These are phyloP conservation scores for Orussus abietinus DNA, from an alignment of 1,140 invertebrate species.

Conservation along the genomic window DNA sequence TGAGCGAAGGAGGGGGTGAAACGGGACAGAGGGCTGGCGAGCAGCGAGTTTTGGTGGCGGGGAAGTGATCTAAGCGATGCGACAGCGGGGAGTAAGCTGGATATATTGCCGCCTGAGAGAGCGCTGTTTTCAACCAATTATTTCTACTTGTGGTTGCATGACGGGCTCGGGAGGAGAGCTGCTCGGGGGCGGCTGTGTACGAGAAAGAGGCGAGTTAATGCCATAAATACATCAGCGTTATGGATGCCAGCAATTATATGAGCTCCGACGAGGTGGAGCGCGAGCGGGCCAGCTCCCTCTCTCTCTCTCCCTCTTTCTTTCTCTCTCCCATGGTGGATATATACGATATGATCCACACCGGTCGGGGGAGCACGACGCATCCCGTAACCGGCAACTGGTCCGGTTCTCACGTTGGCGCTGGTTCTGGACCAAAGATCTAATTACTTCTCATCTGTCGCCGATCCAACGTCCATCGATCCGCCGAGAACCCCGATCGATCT, in stretches of 20 bases:
- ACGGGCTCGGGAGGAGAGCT: constrained; percentile 35
- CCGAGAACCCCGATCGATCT: too few relatives aligned
- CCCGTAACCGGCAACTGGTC: constrained; percentile 40
- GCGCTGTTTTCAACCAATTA: constrained; percentile 52
- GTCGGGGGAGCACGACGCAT: too few relatives aligned
- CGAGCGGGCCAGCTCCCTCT: too few relatives aligned
- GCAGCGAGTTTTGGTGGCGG: constrained; percentile 39
- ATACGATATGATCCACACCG: too few relatives aligned
- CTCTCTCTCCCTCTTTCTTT: too few relatives aligned
- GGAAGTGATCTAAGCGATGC: constrained; percentile 49
- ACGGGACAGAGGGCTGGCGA: constrained; percentile 10
- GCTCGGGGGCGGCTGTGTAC: constrained; percentile 33
- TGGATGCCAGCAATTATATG: constrained; percentile 55
- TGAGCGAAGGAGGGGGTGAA: constrained; percentile 23
- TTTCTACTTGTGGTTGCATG: constrained; percentile 53
- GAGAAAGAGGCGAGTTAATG: constrained; percentile 52
- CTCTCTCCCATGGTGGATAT: too few relatives aligned
- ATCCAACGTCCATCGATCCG: too few relatives aligned
- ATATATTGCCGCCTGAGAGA: constrained; percentile 50
- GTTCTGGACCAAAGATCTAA: constrained; percentile 33
- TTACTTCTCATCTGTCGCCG: constrained; percentile 32
- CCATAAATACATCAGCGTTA: constrained; percentile 54
- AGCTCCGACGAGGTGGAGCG: constrained; percentile 46
- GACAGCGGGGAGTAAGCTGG: constrained; percentile 52
- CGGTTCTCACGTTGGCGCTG: constrained; percentile 46